Evolutionary conservation across 1,140 invertebrate genomes (phyloP), one percentile per base, ranked within the genome.

Genomic region (Augochlora pura): DNA sequence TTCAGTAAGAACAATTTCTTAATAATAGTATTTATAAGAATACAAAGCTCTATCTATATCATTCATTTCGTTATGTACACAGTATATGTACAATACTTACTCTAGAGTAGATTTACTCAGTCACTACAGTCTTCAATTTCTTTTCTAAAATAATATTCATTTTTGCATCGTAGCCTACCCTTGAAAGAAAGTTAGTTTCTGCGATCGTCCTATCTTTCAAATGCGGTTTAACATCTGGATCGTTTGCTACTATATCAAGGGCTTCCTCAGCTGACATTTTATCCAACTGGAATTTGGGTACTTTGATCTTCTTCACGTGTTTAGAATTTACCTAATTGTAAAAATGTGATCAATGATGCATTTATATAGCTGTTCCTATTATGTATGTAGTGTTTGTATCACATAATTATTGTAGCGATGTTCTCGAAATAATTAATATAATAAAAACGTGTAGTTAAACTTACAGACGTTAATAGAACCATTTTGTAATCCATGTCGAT

Each of bases 401-500:
- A 18, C n/a, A 32, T 60, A 25, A 25, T 18, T 6, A 52, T 52
- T 52, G 16, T 52, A 52, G 49, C 18, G 7, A 52, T 52, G 18
- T 66, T 52, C 38, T 8, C 25, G 60, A 25, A 63, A 63, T 63
- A 63, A 38, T 38, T 14, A 65, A 66, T 67, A 64, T 0, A 59
- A 46, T 54, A 85, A 74, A 21, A 54, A 59, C 46, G 21, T 32
- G 14, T 21, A 76, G 57, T 69, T 63, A 66, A 65, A 90, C 87
- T 91, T 88, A 96, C 95, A 87, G 94, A 93, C 84, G 96, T 94
- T 70, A 93, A 90, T 49, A 97, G 91, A 87, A 95, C 94, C 62
- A 97, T 90, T 77, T 94, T 92, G 91, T 96, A 98, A 80, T 96
- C 89, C 27, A 93, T 89, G 92, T 98, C 97, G 21, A 98, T 94